Base-by-base conservation (phyloP, 2,797 vertebrate species). In the Cottoperca gobio region DNA sequence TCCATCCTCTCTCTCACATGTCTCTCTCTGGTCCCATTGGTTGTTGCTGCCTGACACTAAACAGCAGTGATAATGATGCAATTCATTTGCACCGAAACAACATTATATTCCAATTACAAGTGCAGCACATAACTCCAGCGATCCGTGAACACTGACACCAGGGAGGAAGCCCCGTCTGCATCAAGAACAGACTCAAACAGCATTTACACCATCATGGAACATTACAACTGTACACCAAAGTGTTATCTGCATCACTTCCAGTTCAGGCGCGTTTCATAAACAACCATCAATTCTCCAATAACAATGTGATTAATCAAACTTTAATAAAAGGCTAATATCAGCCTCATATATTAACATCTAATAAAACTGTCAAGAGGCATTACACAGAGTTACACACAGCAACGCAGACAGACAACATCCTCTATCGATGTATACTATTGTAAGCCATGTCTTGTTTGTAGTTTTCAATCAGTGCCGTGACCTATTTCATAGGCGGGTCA, bases 401-500 rank as follows among this genome's bases (percentile, higher is more conserved):
- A 6, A n/a, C 4, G 0, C 83, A 71, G 53, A 58, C 64, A 60
- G 28, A 61, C 60, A 63, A 14, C 72, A 39, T 71, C 40, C 70
- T 75, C 70, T 74, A 84, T 78, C 14, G 83, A 84, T 45, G 68
- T 21, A 9, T 58, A 40, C 45, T 48, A 37, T 42, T 66, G 78
- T 73, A 78, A 52, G 53, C 35, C 62, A 61, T 58, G 78, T 83
- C 73, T 84, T 83, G 84, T 83, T 84, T 83, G 69, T 31, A 68
- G 83, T 82, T 76, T 88, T 89, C 86, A 84, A 82, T 89, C 79
- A 83, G 80, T 45, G 73, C 66, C 24, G 70, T 84, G 85, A 68
- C 90, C 88, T 63, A 75, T 83, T 91, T 91, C 81, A 92, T 84
- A 79, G 64, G 70, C 28, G 57, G 76, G 84, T 84, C 83, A 87